These are phyloP conservation scores for Peromyscus californicus DNA, from an alignment of 2,113 vertebrate species.

Conservation along the genomic window DNA sequence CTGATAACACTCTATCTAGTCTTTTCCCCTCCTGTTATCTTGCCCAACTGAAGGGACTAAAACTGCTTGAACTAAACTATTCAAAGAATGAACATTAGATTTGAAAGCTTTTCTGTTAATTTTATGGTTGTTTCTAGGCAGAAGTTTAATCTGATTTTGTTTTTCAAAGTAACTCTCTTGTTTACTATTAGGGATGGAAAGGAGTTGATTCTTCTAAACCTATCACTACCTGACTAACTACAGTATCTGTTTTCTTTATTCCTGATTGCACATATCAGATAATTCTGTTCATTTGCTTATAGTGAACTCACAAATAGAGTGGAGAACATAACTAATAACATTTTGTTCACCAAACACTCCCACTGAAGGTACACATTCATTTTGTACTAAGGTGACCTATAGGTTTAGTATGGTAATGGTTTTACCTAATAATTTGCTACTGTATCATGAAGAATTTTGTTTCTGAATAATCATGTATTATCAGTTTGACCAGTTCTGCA, in stretches of 20 bases:
- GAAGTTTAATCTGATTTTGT: slow-evolving; percentile 24
- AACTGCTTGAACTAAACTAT: not conserved
- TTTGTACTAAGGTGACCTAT: not conserved
- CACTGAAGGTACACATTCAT: not conserved
- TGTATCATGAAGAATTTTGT: not conserved
- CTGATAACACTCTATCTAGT: not conserved
- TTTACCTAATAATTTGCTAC: not conserved
- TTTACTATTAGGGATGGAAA: not conserved
- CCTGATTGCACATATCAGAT: not conserved
- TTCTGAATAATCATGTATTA: not conserved
- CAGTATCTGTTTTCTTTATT: not conserved
- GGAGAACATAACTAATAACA: not conserved
- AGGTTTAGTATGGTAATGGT: not conserved
- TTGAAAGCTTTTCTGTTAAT: not conserved
- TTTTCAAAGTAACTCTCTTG: not conserved
- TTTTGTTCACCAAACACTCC: not conserved
- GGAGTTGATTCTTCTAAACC: not conserved
- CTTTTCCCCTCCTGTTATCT: not conserved
- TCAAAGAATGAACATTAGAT: not conserved
- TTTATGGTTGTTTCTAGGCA: slow-evolving; percentile 17
- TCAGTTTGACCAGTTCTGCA: not conserved
- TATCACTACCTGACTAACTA: not conserved
- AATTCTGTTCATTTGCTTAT: slow-evolving; percentile 3
- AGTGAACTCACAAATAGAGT: not conserved
- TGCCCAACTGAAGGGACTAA: not conserved